These are phyloP conservation scores for Cryptotermes secundus DNA, from an alignment of 1,140 invertebrate genomes.

Conservation along the genomic window DNA sequence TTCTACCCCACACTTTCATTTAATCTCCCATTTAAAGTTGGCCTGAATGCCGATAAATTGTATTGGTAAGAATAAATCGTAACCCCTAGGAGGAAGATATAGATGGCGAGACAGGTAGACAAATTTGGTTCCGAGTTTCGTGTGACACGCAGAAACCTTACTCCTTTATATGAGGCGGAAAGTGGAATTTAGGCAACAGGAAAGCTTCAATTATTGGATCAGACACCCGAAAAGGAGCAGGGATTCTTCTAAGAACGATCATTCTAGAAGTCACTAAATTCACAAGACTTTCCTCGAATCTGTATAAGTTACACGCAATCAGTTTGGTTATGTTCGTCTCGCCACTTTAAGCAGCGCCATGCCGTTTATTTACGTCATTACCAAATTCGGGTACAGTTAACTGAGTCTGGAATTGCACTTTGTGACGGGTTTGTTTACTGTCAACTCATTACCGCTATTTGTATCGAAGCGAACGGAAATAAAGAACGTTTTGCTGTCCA, in stretches of 20 bases:
- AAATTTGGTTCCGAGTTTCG: not conserved
- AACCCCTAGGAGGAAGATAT: not conserved
- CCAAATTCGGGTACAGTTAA: too few relatives aligned
- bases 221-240: not conserved
- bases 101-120: slow-evolving; percentile 5
- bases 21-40: slow-evolving; percentile 35
- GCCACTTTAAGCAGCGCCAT: too few relatives aligned
- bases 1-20: slow-evolving; percentile 26
- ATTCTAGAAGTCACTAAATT: not conserved
- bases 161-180: slow-evolving; percentile 1
- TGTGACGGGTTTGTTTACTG: too few relatives aligned
- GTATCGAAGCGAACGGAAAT: too few relatives aligned
- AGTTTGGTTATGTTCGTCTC: not conserved
- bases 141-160: not conserved
- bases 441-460: too few relatives aligned
- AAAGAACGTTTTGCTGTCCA: too few relatives aligned
- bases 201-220: slow-evolving; percentile 27
- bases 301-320: not conserved
- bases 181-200: not conserved
- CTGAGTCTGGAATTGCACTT: too few relatives aligned
- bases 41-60: slow-evolving; percentile 34
- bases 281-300: not conserved
- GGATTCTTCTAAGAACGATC: not conserved
- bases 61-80: slow-evolving; percentile 32
- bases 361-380: too few relatives aligned